Percentiles rank a stretch among this genome's conserved stretches.
Evolutionary conservation across 2,888 invertebrate species (phyloP).

Genomic region (Zygogramma bicolorata): DNA sequence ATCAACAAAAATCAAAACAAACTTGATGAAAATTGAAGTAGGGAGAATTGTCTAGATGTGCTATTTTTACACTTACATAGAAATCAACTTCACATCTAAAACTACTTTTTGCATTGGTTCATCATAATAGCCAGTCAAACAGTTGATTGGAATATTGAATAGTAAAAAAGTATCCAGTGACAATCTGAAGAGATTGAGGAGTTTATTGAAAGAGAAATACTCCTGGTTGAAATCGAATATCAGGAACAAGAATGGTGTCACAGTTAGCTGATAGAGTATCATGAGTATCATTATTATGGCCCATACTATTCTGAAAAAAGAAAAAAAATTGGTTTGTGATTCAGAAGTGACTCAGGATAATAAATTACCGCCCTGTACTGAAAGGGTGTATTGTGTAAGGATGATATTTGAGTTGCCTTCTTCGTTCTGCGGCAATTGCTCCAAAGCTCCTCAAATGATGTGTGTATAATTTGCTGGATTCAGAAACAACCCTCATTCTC

Average conservation of each 20-base stretch:
- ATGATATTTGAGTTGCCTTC: conserved; percentile 53
- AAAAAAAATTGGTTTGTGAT: neutral
- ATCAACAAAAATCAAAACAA: too few species aligned
- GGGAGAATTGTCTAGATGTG: too few species aligned
- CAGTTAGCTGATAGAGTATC: conserved; percentile 48
- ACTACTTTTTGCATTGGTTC: conserved; percentile 57
- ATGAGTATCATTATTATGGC: conserved; percentile 49
- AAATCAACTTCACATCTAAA: conserved; percentile 48
- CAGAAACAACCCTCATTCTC: conserved; percentile 50
- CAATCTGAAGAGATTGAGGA: conserved; percentile 32
- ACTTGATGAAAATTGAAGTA: too few species aligned
- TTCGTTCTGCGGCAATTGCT: conserved; percentile 55
- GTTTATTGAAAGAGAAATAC: neutral
- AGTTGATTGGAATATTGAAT: conserved; percentile 49
- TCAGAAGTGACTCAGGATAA: neutral
- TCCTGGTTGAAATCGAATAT: conserved; percentile 30
- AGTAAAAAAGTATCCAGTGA: conserved; percentile 41
- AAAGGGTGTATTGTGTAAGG: conserved; percentile 56
- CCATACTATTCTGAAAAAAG: conserved; percentile 52
- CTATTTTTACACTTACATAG: conserved; percentile 41
- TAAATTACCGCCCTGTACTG: conserved; percentile 52
- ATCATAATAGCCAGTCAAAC: conserved; percentile 56
- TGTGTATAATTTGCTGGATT: conserved; percentile 54
- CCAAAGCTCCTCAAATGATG: conserved; percentile 58
- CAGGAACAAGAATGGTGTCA: conserved; percentile 50